Base-by-base conservation (phyloP, 2,797 vertebrate genomes). In the Pitangus sulphuratus region DNA sequence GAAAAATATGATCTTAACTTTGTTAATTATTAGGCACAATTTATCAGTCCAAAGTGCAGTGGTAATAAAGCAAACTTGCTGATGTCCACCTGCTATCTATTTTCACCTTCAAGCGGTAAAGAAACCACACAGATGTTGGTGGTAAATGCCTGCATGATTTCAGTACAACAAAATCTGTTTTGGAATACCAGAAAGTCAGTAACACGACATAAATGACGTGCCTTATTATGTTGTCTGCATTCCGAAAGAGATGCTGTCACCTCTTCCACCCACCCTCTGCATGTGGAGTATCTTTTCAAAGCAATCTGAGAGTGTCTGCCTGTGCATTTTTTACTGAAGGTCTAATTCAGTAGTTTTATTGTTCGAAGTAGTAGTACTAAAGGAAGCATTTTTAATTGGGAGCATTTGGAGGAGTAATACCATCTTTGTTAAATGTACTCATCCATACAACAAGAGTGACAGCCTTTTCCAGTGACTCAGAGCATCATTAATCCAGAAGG, bases 181-280 rank as follows among this genome's bases (percentile, higher is more conserved):
- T 69, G 33, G 37, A 75, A 69, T 44, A 51, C 15, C 53, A 82
- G 48, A 4, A 5, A 79, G 69, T 76, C 26, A 33, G 72, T 69
- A 69, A 18, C 44, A 62, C 1, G 25, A 56, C 26, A 15, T 28
- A 87, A 93, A 37, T 75, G 72, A 33, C 0, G 0, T 60, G 80
- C 37, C 3, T 7, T 78, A 57, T 93, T 87, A 85, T 84, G 60
- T 60, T 84, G 72, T 86, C 89, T 92, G 21, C 0, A 0, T 84
- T 89, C 79, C 47, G 51, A 50, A 92, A 69, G 89, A 93, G 68
- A 61, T 3, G 6, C 79, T 96, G 90, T 87, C 93, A 90, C 84
- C 84, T 88, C 45, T 92, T 88, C 89, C 79, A 89, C 89, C 90
- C 89, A 94, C 89, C 44, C 21, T 75, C 65, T 80, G 48, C 76